Evolutionary conservation across 2,888 invertebrate species (phyloP).

Genomic region (Xestia c-nigrum): DNA sequence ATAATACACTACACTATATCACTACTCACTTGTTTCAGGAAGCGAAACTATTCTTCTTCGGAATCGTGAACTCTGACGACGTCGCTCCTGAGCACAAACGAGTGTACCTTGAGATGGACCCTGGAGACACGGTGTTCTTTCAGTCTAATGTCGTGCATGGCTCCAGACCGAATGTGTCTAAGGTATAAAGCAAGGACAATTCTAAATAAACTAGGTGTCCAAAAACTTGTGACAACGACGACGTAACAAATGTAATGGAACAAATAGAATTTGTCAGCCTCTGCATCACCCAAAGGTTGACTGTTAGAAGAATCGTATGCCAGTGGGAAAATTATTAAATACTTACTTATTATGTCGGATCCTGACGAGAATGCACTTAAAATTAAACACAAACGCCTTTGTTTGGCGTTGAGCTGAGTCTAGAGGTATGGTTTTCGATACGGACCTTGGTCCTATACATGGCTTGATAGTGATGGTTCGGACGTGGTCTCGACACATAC

Average conservation of each 20-base stretch:
- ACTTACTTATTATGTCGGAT: no score
- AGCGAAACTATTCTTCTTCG: slow-evolving; percentile 92
- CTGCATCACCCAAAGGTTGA: no score
- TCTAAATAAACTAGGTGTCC: background rate
- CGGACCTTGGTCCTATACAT: no score
- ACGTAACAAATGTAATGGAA: background rate
- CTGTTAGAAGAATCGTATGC: no score
- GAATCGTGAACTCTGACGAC: slow-evolving; percentile 84
- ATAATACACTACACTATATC: no score
- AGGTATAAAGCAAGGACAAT: slow-evolving; percentile 77
- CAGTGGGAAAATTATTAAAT: no score
- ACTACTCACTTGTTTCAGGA: slow-evolving; percentile 31
- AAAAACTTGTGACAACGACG: background rate
- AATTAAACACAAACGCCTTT: no score
- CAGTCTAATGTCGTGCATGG: slow-evolving; percentile 96
- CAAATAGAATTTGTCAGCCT: background rate
- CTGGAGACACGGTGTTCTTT: slow-evolving; percentile 97
- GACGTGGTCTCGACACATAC: no score
- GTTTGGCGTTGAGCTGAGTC: no score
- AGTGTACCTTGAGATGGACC: slow-evolving; percentile 93
- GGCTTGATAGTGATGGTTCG: no score
- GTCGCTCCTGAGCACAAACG: slow-evolving; percentile 80
- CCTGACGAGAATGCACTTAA: no score
- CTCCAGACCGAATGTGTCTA: slow-evolving; percentile 94
- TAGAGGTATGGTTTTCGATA: no score